phyloP scores from a whole-genome alignment of 2,888 invertebrate species.

The Helobdella robusta region DNA sequence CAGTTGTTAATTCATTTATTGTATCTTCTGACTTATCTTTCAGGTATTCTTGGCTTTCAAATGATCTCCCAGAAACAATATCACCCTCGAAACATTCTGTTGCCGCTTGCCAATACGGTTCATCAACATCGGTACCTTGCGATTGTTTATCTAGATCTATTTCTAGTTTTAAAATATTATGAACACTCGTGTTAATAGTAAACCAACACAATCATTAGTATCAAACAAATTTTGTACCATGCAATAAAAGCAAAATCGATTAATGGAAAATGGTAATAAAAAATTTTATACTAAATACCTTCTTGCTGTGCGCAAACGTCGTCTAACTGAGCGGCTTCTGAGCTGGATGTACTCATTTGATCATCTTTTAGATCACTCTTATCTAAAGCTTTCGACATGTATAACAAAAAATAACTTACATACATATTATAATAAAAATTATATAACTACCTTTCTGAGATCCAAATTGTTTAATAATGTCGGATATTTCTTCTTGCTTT shows the following conservation, averaged over 20 bases:
- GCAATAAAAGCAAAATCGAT: background rate
- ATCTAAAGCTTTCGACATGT: background rate
- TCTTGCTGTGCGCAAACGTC: slow-evolving; percentile 40
- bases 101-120: slow-evolving; percentile 36
- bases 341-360: slow-evolving; percentile 41
- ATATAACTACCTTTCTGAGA: slow-evolving; percentile 17
- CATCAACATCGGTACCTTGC: slow-evolving; percentile 31
- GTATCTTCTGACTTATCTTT: background rate
- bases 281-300: slow-evolving; percentile 17
- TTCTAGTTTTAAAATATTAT: slow-evolving; percentile 12
- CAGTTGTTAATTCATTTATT: slow-evolving; percentile 33
- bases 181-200: background rate
- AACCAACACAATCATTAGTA: background rate
- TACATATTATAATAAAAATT: background rate
- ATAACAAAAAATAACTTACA: background rate
- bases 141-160: slow-evolving; percentile 25
- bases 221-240: background rate
- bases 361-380: slow-evolving; percentile 33
- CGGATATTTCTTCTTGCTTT: slow-evolving; percentile 23
- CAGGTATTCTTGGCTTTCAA: background rate
- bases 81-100: slow-evolving; percentile 36
- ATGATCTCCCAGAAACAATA: slow-evolving; percentile 36
- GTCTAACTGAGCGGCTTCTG: slow-evolving; percentile 42
- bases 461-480: slow-evolving; percentile 23
- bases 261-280: no score